phyloP scores from a whole-genome alignment of 1,140 invertebrate genomes.

The Drosophila sechellia region DNA sequence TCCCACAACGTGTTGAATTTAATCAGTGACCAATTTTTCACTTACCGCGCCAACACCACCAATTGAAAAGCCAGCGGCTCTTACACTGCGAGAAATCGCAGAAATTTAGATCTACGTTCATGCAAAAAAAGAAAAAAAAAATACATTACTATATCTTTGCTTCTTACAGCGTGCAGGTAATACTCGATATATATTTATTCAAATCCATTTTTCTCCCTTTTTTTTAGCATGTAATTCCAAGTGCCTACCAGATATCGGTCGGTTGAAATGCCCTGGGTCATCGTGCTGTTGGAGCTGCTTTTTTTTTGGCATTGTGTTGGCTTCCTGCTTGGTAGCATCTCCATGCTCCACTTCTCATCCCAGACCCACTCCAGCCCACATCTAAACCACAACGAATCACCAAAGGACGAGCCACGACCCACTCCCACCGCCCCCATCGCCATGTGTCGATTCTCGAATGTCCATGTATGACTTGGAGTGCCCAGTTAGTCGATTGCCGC shows the following conservation, averaged over 20 bases:
- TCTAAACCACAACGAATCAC: neutral
- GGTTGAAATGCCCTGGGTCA: slow-evolving; percentile 22
- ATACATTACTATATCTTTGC: no score
- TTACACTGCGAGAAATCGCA: neutral
- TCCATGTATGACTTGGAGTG: slow-evolving; percentile 32
- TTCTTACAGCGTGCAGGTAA: no score
- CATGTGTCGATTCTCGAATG: slow-evolving; percentile 13
- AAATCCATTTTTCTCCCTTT: no score
- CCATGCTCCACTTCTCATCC: neutral
- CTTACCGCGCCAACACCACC: slow-evolving; percentile 40
- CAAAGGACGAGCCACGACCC: no score
- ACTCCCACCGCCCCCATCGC: neutral
- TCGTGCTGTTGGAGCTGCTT: slow-evolving; percentile 23
- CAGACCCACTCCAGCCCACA: neutral
- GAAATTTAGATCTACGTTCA: no score
- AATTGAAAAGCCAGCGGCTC: slow-evolving; percentile 16
- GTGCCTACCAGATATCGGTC: neutral
- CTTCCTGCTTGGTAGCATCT: neutral
- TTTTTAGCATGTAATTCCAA: neutral
- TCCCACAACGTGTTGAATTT: slow-evolving; percentile 82
- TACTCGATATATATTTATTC: no score
- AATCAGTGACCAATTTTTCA: slow-evolving; percentile 82
- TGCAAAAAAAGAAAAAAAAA: neutral
- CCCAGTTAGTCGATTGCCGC: slow-evolving; percentile 50
- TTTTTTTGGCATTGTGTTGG: slow-evolving; percentile 16